A percentile compares a stretch with the other conserved stretches of the same genome.
Conservation (phyloP, 2,797 vertebrate genomes). For the Heliangelus exortis region DNA sequence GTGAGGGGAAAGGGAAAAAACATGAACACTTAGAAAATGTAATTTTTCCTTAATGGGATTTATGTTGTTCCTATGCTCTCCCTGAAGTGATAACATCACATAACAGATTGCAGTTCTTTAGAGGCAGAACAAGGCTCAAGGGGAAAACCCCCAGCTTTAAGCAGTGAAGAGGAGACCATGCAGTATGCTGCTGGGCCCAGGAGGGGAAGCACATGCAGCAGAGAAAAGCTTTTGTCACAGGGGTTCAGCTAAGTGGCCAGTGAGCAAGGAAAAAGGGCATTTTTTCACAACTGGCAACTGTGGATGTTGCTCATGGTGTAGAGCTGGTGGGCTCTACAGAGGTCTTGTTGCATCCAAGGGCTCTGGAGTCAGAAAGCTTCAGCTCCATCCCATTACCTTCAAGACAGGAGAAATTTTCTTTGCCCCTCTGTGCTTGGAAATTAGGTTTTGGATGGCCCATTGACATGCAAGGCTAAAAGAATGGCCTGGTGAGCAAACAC, state of each 20-base stretch:
- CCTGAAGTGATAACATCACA: not conserved
- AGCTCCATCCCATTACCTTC: rapidly evolving
- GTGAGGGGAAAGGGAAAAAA: not conserved
- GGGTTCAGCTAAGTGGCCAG: not conserved
- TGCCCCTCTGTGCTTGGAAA: rapidly evolving
- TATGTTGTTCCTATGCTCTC: not conserved
- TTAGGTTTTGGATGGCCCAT: not conserved
- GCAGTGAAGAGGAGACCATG: not conserved
- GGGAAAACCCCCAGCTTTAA: not conserved
- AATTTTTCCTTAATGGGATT: not conserved
- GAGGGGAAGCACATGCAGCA: not conserved
- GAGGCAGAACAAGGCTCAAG: not conserved
- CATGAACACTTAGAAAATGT: not conserved
- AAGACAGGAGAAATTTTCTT: not conserved
- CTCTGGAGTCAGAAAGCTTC: not conserved
- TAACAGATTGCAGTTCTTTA: not conserved
- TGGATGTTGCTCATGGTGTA: rapidly evolving
- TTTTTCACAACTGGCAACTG: not conserved
- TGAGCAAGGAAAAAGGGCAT: not conserved
- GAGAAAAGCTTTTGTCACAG: not conserved
- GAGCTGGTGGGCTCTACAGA: not conserved
- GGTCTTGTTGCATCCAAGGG: not conserved
- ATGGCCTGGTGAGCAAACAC: not conserved
- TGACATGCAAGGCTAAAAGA: not conserved
- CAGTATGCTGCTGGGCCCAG: too few relatives aligned